Evolutionary conservation across 2,888 invertebrate genomes (phyloP), one percentile per base, ranked within the genome.

Genomic region (Hipparchia semele): DNA sequence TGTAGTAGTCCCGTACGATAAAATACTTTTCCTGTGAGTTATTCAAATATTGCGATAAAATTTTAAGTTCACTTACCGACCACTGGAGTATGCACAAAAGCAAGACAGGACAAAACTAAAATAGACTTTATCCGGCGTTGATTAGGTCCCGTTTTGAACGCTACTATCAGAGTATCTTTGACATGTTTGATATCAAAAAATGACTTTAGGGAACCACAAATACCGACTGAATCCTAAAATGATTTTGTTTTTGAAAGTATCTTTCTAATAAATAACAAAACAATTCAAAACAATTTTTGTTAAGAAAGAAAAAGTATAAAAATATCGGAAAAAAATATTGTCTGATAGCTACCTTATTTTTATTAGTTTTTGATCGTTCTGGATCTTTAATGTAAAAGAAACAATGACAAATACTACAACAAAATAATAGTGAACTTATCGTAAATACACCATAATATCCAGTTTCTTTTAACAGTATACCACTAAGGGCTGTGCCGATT

Each of bases 371-470:
- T 0, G 83, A 81, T 73, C 83, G 80, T 72, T 86, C 85, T 1
- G 87, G 87, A 80, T 94, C 93, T 70, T 89, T 87, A 2, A 95
- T 89, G 65, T 86, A 87, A 62, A 89, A 81, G 61, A 88, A 84
- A 9, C 93, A 94, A 76, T 95, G 94, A 2, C 82, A 65, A 49
- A 94, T 87, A 78, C 92, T 94, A 62, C 88, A 84, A 3, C 87
- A 70, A 75, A 94, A 91, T 74, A 95, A 80, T 0, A 88, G 62
- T 0, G 94, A 86, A 74, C 92, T 89, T 53, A 94, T 77, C 0
- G 87, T 80, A 79, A 94, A 95, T 5, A 94, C 94, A 8, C 95
- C 95, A 73, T 94, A 94, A 75, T 94, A 95, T 4, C 95, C 95
- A 56, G 90, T 84, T 64, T 85, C 80, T n/a, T 90, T 84, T n/a